phyloP scores from a whole-genome alignment of 1,140 invertebrate genomes.

The Geopemphigus sp. region DNA sequence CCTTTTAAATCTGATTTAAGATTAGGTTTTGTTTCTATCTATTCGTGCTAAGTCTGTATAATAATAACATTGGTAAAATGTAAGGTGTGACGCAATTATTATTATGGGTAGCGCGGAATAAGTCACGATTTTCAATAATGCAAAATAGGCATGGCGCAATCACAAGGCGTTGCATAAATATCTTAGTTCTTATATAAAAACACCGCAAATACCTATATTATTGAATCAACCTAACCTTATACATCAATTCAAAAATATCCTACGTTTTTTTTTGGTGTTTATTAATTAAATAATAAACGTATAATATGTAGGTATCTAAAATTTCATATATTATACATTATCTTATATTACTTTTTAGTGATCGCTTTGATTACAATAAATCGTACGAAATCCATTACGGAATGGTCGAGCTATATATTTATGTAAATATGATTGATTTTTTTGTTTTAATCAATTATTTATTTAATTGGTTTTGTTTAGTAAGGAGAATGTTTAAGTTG shows the following conservation, averaged over 20 bases:
- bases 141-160: background rate
- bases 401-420: background rate
- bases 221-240: too few species aligned
- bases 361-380: background rate
- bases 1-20: background rate
- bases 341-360: background rate
- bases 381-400: background rate
- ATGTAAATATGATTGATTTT: background rate
- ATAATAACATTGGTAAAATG: constrained; percentile 9
- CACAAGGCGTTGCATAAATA: background rate
- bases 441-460: background rate
- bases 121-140: constrained; percentile 31
- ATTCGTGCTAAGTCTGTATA: constrained; percentile 17
- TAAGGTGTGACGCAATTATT: constrained; percentile 4
- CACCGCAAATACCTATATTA: background rate
- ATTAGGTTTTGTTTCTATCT: background rate
- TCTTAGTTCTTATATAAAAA: background rate
- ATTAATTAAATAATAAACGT: background rate
- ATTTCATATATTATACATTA: too few species aligned
- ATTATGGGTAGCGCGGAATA: background rate
- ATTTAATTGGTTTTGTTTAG: background rate
- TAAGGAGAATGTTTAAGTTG: background rate
- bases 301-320: background rate
- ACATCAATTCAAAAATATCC: too few species aligned
- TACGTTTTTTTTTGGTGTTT: background rate